Conservation (phyloP, 2,888 invertebrate species). For the Eristalis pertinax region DNA sequence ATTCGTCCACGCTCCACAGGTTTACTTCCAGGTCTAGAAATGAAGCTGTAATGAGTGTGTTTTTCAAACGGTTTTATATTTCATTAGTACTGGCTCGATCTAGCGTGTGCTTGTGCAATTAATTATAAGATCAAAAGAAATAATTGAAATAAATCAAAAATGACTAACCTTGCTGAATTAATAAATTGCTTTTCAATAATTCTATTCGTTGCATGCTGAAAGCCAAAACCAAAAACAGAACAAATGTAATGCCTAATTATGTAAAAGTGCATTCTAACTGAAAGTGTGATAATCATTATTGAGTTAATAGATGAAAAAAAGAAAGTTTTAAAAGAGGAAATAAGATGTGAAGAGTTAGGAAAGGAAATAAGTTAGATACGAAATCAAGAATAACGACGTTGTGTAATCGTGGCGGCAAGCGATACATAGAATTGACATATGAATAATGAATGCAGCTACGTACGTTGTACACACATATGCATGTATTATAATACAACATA, state of each 20-base stretch:
- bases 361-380: constrained; percentile 20
- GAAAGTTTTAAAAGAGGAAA: constrained; percentile 14
- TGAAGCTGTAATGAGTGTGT: constrained; percentile 73
- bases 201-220: constrained; percentile 82
- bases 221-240: constrained; percentile 77
- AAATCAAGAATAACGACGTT: neutral
- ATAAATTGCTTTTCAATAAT: constrained; percentile 80
- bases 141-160: constrained; percentile 54
- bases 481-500: neutral
- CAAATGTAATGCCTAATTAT: constrained; percentile 67
- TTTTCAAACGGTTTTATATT: constrained; percentile 54
- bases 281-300: constrained; percentile 48
- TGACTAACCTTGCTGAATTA: constrained; percentile 80
- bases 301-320: constrained; percentile 38
- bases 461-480: neutral
- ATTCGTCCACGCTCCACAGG: constrained; percentile 85
- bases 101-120: constrained; percentile 42
- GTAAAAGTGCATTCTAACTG: constrained; percentile 65
- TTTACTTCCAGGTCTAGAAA: constrained; percentile 82
- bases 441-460: neutral
- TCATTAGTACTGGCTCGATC: constrained; percentile 56
- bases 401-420: neutral
- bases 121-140: constrained; percentile 24
- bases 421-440: neutral
- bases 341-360: constrained; percentile 26